Evolutionary conservation across 2,888 invertebrate species (phyloP).

Genomic region (Mimas tiliae): DNA sequence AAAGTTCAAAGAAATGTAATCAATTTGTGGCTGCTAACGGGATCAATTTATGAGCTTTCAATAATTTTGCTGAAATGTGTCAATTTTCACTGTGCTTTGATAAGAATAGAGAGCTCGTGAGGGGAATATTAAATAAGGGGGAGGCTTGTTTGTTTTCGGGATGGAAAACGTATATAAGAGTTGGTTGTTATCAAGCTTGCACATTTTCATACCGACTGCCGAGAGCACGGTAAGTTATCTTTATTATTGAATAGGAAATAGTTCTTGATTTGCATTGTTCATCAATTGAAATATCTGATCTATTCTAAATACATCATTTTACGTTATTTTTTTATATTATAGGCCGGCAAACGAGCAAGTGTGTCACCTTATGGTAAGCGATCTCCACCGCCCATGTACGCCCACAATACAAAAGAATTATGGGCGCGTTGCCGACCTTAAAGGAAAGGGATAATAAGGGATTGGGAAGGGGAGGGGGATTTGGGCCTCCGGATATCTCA

Average conservation of each 20-base stretch:
- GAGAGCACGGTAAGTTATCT: conserved; percentile 16
- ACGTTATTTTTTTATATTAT: no score
- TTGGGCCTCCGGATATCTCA: no score
- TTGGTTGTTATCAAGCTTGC: conserved; percentile 40
- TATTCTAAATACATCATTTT: no score
- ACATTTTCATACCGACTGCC: conserved; percentile 48
- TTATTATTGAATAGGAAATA: not conserved
- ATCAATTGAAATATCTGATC: no score
- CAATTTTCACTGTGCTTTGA: conserved; percentile 67
- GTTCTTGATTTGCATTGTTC: not conserved
- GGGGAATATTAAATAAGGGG: conserved; percentile 82
- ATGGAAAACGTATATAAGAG: conserved; percentile 62
- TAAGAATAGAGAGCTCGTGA: conserved; percentile 56
- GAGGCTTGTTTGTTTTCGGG: conserved; percentile 61
- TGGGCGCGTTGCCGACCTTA: no score
- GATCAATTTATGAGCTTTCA: conserved; percentile 61
- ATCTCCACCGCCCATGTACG: no score
- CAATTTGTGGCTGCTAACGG: conserved; percentile 47
- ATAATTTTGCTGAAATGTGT: conserved; percentile 73
- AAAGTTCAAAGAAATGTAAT: conserved; percentile 31
- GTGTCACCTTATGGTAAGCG: no score
- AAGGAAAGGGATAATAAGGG: no score
- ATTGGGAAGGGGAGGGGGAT: no score
- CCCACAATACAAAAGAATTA: no score
- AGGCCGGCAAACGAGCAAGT: no score